Evolutionary conservation across 2,888 invertebrate species (phyloP).

Genomic region (Incurvaria masculella): DNA sequence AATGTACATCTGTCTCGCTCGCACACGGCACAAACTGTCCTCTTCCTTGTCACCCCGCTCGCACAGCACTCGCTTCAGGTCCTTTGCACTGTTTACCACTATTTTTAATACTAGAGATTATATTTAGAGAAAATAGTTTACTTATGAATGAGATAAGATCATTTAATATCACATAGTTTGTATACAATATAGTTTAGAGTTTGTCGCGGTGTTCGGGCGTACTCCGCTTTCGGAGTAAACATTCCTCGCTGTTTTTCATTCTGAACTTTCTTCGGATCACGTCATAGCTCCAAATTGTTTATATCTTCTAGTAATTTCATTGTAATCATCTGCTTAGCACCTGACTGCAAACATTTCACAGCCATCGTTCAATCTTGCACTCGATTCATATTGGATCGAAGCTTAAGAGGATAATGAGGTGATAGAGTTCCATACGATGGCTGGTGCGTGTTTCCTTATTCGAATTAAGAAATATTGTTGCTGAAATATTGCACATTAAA

Average conservation of each 20-base stretch:
- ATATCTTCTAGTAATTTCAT: too few species aligned
- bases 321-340: too few species aligned
- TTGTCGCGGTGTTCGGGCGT: constrained; percentile 11
- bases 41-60: background rate
- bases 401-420: too few species aligned
- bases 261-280: constrained; percentile 35
- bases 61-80: constrained; percentile 21
- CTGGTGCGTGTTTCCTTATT: too few species aligned
- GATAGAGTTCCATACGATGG: too few species aligned
- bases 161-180: constrained; percentile 48
- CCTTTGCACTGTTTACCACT: constrained; percentile 20
- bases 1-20: constrained; percentile 30
- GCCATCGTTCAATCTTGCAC: too few species aligned
- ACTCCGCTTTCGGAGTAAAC: constrained; percentile 33
- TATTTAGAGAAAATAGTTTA: constrained; percentile 18
- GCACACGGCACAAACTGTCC: constrained; percentile 19
- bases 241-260: constrained; percentile 56
- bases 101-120: background rate
- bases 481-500: too few species aligned
- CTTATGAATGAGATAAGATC: constrained; percentile 37
- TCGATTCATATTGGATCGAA: too few species aligned
- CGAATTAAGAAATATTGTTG: too few species aligned
- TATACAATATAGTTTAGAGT: constrained; percentile 13
- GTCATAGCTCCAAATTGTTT: too few species aligned
- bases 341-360: too few species aligned